phyloP scores from a whole-genome alignment of 2,888 invertebrate species.

The Melieria omissa region DNA sequence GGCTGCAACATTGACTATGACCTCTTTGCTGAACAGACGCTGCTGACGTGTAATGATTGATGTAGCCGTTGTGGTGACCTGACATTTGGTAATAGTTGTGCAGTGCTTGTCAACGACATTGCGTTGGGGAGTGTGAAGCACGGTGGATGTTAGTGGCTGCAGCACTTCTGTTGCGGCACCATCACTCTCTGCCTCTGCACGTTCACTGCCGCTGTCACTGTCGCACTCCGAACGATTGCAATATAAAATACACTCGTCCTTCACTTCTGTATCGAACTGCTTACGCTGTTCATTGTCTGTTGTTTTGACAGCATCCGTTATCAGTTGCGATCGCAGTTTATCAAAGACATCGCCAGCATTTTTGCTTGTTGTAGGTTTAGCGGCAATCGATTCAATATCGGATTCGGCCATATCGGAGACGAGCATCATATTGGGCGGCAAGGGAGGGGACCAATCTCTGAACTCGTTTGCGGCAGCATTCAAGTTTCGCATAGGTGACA shows the following conservation, averaged over 20 bases:
- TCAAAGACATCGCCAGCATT: too few relatives aligned
- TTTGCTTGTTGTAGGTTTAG: not conserved
- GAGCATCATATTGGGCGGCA: conserved; percentile 12
- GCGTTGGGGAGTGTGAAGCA: conserved; percentile 15
- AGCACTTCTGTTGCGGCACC: not conserved
- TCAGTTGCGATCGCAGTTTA: too few relatives aligned
- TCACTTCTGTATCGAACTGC: too few relatives aligned
- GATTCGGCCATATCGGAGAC: conserved; percentile 10
- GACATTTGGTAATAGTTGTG: conserved; percentile 20
- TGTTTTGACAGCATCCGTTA: too few relatives aligned
- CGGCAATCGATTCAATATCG: conserved; percentile 14
- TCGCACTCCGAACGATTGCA: conserved; percentile 21
- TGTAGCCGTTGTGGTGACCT: conserved; percentile 19
- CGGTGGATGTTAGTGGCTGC: not conserved
- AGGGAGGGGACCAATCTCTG: conserved; percentile 14
- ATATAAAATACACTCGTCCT: conserved; percentile 15
- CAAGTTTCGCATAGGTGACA: not conserved
- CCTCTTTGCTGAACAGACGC: not conserved
- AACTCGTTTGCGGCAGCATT: conserved; percentile 13
- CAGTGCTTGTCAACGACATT: conserved; percentile 8
- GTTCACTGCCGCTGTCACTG: conserved; percentile 9
- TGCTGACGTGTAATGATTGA: conserved; percentile 22
- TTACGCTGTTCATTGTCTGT: too few relatives aligned
- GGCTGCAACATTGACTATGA: conserved; percentile 6
- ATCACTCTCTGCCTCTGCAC: not conserved